phyloP scores from a whole-genome alignment of 2,113 vertebrate species.

The Anarhynchus alexandrinus region DNA sequence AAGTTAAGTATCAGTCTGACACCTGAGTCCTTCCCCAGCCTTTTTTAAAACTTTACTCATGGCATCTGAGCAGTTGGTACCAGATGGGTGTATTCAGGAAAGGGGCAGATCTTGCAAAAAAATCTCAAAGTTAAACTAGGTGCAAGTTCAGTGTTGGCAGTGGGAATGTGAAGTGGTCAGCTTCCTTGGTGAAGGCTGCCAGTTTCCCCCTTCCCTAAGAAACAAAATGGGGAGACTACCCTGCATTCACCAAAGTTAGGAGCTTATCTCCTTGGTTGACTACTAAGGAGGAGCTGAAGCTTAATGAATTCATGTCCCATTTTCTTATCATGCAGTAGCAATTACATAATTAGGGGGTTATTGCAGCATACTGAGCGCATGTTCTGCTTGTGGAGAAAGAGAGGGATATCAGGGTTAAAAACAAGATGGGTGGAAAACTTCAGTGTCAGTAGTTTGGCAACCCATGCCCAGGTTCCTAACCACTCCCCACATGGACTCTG shows the following conservation, averaged over 20 bases:
- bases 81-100: neutral
- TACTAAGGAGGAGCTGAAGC: neutral
- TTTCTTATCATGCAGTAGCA: constrained; percentile 7
- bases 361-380: neutral
- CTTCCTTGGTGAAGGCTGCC: neutral
- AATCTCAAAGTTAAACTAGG: neutral
- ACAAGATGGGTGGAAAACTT: neutral
- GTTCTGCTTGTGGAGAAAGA: neutral
- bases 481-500: fast-evolving
- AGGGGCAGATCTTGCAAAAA: neutral
- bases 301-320: constrained; percentile 18
- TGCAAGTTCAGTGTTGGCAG: neutral
- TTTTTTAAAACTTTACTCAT: neutral
- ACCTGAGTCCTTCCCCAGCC: neutral
- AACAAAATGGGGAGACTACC: neutral
- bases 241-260: neutral
- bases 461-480: neutral
- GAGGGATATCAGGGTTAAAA: neutral
- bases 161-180: neutral
- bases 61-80: neutral
- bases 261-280: neutral
- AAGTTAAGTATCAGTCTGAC: neutral
- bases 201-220: neutral
- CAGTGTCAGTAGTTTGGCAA: neutral
- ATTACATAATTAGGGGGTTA: constrained; percentile 2